These are phyloP conservation scores for Eutolmus rufibarbis DNA, from an alignment of 2,888 invertebrate genomes.

Conservation along the genomic window DNA sequence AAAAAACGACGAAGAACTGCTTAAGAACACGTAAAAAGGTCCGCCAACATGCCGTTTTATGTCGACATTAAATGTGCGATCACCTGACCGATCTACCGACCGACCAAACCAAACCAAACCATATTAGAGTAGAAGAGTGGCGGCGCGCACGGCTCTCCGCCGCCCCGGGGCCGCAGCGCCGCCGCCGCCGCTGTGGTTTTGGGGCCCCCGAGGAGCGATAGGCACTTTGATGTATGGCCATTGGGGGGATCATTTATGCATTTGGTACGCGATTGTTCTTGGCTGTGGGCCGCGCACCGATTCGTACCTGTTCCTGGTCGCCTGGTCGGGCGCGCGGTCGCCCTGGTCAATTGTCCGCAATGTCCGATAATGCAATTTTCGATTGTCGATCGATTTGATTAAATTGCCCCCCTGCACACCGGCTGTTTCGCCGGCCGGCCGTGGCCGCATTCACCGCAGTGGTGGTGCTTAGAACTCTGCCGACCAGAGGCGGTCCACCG, in stretches of 20 bases:
- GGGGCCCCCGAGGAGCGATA: not conserved
- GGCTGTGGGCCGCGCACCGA: not conserved
- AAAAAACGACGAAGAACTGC: not conserved
- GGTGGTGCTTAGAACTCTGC: slow-evolving; percentile 27
- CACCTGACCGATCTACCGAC: slow-evolving; percentile 34
- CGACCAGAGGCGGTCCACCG: slow-evolving; percentile 10
- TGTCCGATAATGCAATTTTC: slow-evolving; percentile 46
- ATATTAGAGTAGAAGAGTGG: slow-evolving; percentile 6
- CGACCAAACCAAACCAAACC: not conserved
- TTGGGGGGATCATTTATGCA: slow-evolving; percentile 38
- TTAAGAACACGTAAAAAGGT: slow-evolving; percentile 29
- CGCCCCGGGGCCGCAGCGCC: not conserved
- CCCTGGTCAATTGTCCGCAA: slow-evolving; percentile 44
- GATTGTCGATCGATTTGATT: slow-evolving; percentile 45
- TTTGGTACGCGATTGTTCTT: slow-evolving; percentile 32
- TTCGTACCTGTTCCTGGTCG: not conserved
- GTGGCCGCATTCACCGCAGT: not conserved
- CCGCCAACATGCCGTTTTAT: slow-evolving; percentile 38
- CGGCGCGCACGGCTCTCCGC: not conserved
- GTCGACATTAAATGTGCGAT: slow-evolving; percentile 36
- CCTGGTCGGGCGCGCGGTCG: not conserved
- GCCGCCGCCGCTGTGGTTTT: not conserved
- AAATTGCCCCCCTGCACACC: slow-evolving; percentile 5
- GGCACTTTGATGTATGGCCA: slow-evolving; percentile 38
- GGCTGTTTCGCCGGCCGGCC: not conserved